phyloP scores from a whole-genome alignment of 2,888 invertebrate genomes.

The Sisyra nigra region DNA sequence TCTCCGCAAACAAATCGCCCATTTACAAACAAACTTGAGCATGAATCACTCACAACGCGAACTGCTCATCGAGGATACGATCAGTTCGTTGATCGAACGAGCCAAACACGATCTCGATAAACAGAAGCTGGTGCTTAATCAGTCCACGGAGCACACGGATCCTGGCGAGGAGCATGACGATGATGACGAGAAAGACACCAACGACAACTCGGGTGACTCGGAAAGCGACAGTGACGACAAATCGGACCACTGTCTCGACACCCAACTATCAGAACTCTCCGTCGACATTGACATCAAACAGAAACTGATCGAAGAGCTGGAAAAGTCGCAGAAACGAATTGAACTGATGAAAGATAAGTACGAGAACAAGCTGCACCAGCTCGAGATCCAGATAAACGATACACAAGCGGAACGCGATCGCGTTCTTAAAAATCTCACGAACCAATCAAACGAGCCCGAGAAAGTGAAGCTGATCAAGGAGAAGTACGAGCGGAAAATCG shows the following conservation, averaged over 20 bases:
- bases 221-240: conserved; percentile 46
- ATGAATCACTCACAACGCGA: not conserved
- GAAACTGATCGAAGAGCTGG: conserved; percentile 84
- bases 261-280: conserved; percentile 75
- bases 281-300: conserved; percentile 92
- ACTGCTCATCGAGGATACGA: conserved; percentile 3
- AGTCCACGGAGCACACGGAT: not conserved
- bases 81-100: conserved; percentile 44
- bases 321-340: conserved; percentile 72
- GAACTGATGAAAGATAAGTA: conserved; percentile 78
- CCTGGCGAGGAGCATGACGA: conserved; percentile 10
- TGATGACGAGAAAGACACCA: conserved; percentile 40
- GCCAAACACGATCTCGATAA: conserved; percentile 69
- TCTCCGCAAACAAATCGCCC: conserved; percentile 29
- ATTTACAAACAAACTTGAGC: conserved; percentile 3
- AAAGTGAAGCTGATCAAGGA: conserved; percentile 67
- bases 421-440: conserved; percentile 40
- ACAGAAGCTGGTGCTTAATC: conserved; percentile 31
- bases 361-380: conserved; percentile 73
- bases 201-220: conserved; percentile 31
- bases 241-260: conserved; percentile 45
- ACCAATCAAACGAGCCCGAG: conserved; percentile 27
- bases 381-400: conserved; percentile 70
- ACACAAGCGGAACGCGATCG: conserved; percentile 87
- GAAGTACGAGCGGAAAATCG: conserved; percentile 77